Conservation (phyloP, 2,113 vertebrate species). For the Sminthopsis crassicaudata region DNA sequence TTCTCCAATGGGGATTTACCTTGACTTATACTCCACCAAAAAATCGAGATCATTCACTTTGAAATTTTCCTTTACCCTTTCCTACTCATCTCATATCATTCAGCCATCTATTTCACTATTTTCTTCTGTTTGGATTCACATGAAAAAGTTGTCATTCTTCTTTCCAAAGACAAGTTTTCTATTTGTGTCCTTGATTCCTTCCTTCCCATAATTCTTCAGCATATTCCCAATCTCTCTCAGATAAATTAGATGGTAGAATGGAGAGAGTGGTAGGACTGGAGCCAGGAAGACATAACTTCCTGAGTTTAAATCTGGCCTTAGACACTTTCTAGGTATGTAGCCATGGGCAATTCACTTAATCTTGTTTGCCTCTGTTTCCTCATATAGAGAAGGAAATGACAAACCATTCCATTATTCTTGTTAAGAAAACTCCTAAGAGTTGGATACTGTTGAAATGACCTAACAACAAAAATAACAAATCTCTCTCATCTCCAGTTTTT, state of each 20-base stretch:
- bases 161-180: background rate
- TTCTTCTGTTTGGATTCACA: background rate
- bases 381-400: background rate
- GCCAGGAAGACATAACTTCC: background rate
- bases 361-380: background rate
- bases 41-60: background rate
- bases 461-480: background rate
- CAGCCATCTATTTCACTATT: background rate
- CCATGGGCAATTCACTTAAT: background rate
- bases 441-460: background rate
- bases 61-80: background rate
- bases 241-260: background rate
- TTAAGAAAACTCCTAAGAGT: background rate
- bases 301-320: background rate
- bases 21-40: background rate
- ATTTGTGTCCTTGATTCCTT: background rate
- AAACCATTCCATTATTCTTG: background rate
- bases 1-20: too few relatives aligned
- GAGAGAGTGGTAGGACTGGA: background rate
- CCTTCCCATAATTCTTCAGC: background rate
- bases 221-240: background rate
- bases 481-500: background rate
- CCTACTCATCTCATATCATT: background rate
- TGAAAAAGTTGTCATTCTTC: background rate
- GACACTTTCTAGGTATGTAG: background rate